A percentile compares a stretch with the other conserved stretches of the same genome.
These are phyloP conservation scores for Mastacembelus armatus DNA, from an alignment of 2,797 vertebrate species.

Conservation along the genomic window DNA sequence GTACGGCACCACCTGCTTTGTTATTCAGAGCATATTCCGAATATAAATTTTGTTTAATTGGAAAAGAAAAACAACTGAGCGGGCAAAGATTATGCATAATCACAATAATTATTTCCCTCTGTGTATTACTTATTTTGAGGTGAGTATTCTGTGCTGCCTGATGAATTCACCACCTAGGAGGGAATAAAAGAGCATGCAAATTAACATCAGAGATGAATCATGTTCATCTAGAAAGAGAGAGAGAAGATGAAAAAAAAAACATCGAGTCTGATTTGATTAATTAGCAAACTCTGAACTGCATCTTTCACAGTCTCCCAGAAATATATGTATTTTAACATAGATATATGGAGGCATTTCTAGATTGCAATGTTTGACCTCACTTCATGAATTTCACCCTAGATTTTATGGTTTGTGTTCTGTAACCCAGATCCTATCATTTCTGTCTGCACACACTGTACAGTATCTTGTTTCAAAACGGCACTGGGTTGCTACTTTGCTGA, in stretches of 20 bases:
- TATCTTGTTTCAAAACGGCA: not conserved
- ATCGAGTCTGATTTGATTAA: slow-evolving; percentile 59
- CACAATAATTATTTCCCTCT: slow-evolving; percentile 78
- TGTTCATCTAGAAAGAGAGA: slow-evolving; percentile 24
- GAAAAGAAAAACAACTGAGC: slow-evolving; percentile 75
- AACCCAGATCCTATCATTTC: not conserved
- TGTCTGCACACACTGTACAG: not conserved
- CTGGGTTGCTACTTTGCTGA: not conserved
- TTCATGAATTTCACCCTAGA: not conserved
- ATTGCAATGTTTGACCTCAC: not conserved
- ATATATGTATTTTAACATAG: not conserved
- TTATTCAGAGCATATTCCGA: slow-evolving; percentile 65
- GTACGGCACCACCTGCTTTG: slow-evolving; percentile 61
- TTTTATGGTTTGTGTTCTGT: not conserved
- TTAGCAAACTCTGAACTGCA: slow-evolving; percentile 36
- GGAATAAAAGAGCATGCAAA: slow-evolving; percentile 72
- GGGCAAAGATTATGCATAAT: slow-evolving; percentile 77
- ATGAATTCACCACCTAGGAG: slow-evolving; percentile 74
- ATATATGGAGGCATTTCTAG: not conserved
- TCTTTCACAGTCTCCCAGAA: slow-evolving; percentile 13
- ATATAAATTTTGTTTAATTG: slow-evolving; percentile 75
- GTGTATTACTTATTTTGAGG: slow-evolving; percentile 72
- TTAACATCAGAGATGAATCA: slow-evolving; percentile 65
- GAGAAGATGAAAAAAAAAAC: slow-evolving; percentile 21
- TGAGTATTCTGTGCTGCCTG: slow-evolving; percentile 69